Conservation (phyloP, 2,797 vertebrate genomes). For the Lutjanus campechanus region DNA sequence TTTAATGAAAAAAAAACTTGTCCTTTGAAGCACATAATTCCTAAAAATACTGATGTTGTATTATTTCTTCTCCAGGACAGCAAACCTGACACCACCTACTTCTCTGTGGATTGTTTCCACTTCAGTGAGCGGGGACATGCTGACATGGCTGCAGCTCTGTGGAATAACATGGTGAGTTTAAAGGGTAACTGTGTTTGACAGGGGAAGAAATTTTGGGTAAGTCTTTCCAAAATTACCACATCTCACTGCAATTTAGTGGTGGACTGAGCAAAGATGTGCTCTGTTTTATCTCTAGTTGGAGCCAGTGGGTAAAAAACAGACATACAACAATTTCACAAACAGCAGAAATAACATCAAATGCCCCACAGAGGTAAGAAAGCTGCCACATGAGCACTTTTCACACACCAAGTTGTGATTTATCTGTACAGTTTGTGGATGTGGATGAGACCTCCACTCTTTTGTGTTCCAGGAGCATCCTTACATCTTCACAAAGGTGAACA, state of each 20-base stretch:
- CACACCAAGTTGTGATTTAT: conserved; percentile 15
- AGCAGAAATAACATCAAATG: conserved; percentile 89
- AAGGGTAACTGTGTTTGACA: conserved; percentile 34
- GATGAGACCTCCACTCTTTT: conserved; percentile 12
- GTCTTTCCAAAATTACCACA: conserved; percentile 14
- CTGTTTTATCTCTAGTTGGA: conserved; percentile 87
- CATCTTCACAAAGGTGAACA: conserved; percentile 90
- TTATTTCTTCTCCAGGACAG: conserved; percentile 80
- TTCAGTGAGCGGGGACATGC: conserved; percentile 91
- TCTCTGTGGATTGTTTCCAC: conserved; percentile 94
- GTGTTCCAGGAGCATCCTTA: conserved; percentile 89
- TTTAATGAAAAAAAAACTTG: neutral
- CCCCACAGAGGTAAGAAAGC: conserved; percentile 85
- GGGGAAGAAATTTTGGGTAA: neutral
- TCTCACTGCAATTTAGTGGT: conserved; percentile 11
- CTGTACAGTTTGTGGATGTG: neutral
- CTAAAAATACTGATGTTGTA: conserved; percentile 21
- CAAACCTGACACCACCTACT: conserved; percentile 87
- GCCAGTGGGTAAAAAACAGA: conserved; percentile 90
- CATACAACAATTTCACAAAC: conserved; percentile 90
- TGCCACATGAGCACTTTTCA: neutral
- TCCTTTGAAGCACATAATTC: neutral
- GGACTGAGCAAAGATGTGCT: conserved; percentile 29
- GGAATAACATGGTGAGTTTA: conserved; percentile 95
- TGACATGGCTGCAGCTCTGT: conserved; percentile 91